Evolutionary conservation across 2,888 invertebrate genomes (phyloP).

Genomic region (Drosophila multiciliata): DNA sequence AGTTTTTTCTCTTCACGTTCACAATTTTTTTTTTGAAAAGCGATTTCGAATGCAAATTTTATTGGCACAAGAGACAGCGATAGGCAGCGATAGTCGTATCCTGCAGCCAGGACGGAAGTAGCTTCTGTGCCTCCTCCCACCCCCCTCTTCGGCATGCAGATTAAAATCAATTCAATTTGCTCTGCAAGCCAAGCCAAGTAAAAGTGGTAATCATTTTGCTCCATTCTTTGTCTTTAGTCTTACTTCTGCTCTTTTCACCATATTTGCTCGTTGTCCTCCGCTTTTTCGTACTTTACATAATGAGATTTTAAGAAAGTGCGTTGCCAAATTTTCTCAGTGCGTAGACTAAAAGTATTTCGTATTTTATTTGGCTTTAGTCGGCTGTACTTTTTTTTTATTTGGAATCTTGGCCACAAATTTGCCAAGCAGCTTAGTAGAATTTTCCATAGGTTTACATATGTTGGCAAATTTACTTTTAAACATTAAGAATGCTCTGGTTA

Average conservation of each 20-base stretch:
- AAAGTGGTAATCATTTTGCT: constrained; percentile 73
- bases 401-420: constrained; percentile 51
- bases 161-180: constrained; percentile 81
- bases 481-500: background rate
- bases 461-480: constrained; percentile 16
- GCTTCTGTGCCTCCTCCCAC: constrained; percentile 7
- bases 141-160: constrained; percentile 48
- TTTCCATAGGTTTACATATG: constrained; percentile 42
- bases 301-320: constrained; percentile 73
- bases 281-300: constrained; percentile 67
- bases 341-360: background rate
- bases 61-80: constrained; percentile 56
- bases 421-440: constrained; percentile 36
- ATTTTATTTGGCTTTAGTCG: constrained; percentile 26
- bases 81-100: constrained; percentile 10
- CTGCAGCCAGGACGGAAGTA: background rate
- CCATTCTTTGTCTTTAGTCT: constrained; percentile 67
- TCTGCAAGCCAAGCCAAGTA: constrained; percentile 63
- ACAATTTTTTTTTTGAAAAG: constrained; percentile 54
- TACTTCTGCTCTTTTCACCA: constrained; percentile 11
- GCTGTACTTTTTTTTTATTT: constrained; percentile 20
- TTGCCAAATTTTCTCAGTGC: constrained; percentile 1
- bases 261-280: constrained; percentile 1
- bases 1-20: constrained; percentile 18
- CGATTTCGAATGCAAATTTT: constrained; percentile 80